Conservation (phyloP, 2,888 invertebrate genomes). For the Philaethria dido region DNA sequence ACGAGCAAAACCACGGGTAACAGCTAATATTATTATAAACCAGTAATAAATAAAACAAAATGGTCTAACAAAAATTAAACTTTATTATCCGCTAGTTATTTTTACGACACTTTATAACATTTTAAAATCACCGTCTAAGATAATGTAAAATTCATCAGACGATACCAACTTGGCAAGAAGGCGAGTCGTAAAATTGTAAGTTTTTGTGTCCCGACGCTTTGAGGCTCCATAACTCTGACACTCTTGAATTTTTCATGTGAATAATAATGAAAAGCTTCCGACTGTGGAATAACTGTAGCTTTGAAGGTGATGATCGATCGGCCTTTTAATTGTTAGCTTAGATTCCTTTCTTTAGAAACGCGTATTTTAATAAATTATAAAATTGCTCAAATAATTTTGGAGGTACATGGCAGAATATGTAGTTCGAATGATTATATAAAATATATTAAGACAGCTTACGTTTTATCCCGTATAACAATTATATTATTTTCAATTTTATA, state of each 20-base stretch:
- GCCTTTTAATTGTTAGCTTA: neutral
- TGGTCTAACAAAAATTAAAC: neutral
- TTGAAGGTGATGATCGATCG: neutral
- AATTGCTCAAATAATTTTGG: too few relatives aligned
- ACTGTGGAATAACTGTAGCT: slow-evolving; percentile 6
- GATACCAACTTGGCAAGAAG: slow-evolving; percentile 48
- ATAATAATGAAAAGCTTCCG: slow-evolving; percentile 51
- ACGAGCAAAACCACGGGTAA: too few relatives aligned
- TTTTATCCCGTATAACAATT: too few relatives aligned
- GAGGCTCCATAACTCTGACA: slow-evolving; percentile 57
- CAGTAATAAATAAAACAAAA: neutral
- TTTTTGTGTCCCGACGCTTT: slow-evolving; percentile 48
- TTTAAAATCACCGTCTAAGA: slow-evolving; percentile 20
- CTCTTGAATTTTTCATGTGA: slow-evolving; percentile 71
- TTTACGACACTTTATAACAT: slow-evolving; percentile 29
- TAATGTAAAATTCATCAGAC: slow-evolving; percentile 49
- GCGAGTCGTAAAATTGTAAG: slow-evolving; percentile 43
- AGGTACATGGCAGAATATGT: too few relatives aligned
- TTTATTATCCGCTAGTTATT: slow-evolving; percentile 15
- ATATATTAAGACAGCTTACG: too few relatives aligned
- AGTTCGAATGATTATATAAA: too few relatives aligned
- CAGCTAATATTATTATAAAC: too few relatives aligned
- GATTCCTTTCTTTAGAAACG: too few relatives aligned
- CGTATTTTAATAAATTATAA: too few relatives aligned
- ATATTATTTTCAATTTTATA: too few relatives aligned